Base-by-base conservation (phyloP, 2,113 vertebrate genomes). In the Podilymbus podiceps region DNA sequence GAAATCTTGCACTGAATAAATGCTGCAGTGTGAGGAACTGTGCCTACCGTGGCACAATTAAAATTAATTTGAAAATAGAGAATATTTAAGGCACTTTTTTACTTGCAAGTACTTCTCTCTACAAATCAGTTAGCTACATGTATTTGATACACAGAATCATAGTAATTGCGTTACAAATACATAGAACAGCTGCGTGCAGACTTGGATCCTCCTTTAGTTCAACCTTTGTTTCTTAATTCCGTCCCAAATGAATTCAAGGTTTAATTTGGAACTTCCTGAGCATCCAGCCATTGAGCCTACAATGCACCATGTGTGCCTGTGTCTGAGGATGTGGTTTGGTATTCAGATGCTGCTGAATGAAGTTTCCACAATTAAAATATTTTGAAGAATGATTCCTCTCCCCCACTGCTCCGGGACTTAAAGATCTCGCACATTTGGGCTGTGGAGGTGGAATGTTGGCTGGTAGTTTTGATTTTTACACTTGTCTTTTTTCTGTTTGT, bases 361-460 rank as follows among this genome's bases (percentile, higher is more conserved):
- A 52, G 15, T 47, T 80, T 69, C 60, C 60, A 53, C 10, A 16
- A 31, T 35, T 53, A 64, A 35, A 77, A 59, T 8, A 15, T 47
- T 85, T 35, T 76, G 59, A 72, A 35, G 22, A 71, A 66, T 12
- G 17, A 46, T 60, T 85, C 20, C 10, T 22, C 12, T 59, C 5
- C 19, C n/a, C 17, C 5, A 8, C 16, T 71, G 11, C n/a, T 60
- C 21, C 44, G 20, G 8, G 21, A 30, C 38, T 59, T 64, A 14
- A 50, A n/a, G 52, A 27, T 49, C 18, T 63, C 2, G 0, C 24
- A 3, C 0, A 0, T 40, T 52, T n/a, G 33, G 40, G 52, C n/a
- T 74, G 47, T 30, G 21, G 7, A 60, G 27, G 44, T 42, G 27
- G 12, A 71, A 91, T 21, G 10, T 25, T 79, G 67, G 20, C 46